phyloP scores from a whole-genome alignment of 2,113 vertebrate species.

The Macroglossus sobrinus region DNA sequence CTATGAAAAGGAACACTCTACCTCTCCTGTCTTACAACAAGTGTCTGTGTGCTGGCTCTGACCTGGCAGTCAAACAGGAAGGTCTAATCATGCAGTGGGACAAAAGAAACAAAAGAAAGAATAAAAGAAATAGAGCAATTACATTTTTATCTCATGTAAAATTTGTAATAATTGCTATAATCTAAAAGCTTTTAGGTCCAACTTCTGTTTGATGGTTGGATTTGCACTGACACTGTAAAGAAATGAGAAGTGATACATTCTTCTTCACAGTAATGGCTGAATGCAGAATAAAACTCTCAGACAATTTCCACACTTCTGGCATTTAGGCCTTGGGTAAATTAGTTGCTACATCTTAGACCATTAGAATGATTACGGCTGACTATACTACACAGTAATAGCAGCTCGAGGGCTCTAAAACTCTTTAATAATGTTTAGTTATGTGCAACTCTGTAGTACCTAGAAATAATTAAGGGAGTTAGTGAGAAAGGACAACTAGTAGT shows the following conservation, averaged over 20 bases:
- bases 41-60: neutral
- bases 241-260: neutral
- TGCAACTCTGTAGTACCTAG: neutral
- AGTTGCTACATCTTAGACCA: slow-evolving; percentile 31
- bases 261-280: slow-evolving; percentile 3
- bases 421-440: slow-evolving; percentile 39
- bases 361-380: neutral
- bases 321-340: slow-evolving; percentile 23
- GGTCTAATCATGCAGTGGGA: neutral
- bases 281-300: slow-evolving; percentile 8
- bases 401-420: neutral
- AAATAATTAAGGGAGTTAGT: slow-evolving; percentile 30
- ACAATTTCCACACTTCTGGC: neutral
- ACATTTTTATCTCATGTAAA: slow-evolving; percentile 45
- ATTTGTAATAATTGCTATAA: slow-evolving; percentile 44
- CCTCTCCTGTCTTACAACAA: slow-evolving; percentile 1
- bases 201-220: slow-evolving; percentile 43
- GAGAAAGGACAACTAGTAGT: neutral
- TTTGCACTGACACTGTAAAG: slow-evolving; percentile 29
- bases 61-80: neutral
- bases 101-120: neutral
- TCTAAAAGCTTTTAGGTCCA: slow-evolving; percentile 54
- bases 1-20: neutral
- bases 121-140: slow-evolving; percentile 40
- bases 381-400: slow-evolving; percentile 43